Evolutionary conservation across 2,797 vertebrate genomes (phyloP), one percentile per base, ranked within the genome.

Genomic region (Nyctalus aviator): DNA sequence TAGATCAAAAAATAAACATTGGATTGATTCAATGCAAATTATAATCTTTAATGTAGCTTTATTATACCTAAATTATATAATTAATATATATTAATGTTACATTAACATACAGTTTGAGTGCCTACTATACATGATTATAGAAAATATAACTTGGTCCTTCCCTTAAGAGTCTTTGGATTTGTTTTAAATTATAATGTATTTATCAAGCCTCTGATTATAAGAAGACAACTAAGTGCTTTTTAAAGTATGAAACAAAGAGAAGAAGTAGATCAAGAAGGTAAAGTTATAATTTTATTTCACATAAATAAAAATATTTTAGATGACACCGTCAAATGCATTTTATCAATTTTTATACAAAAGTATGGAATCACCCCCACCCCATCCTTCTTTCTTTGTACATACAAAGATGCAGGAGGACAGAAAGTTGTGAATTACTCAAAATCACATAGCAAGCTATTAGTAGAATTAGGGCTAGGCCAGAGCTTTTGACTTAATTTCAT

Each of bases 1-100:
- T 93, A 75, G 77, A 37, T 64, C 69, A 94, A 95, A 96, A 77
- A 96, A 37, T 77, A 69, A 84, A 84, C 5, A 82, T 53, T 75
- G 87, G 8, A 75, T 37, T 77, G 37, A 95, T 41, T 88, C 21
- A 27, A 88, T 6, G 50, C 12, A 85, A 93, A 88, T 79, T 44
- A 18, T 5, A 91, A 68, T 76, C 37, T 91, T 96, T 68, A 84
- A 82, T 13, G 41, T 23, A 83, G 9, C 23, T 57, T 96, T 96
- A 77, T 3, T 87, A 81, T 73, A 93, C 83, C 35, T 88, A 69
- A 46, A 72, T 90, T 75, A 69, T 32, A 68, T 44, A 85, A 73
- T 75, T 92, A 90, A 71, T 37, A 76, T 73, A 92, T 59, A 62
- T 66, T 30, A 87, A 89, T n/a, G 75, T 20, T 57, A 87, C 53